Evolutionary conservation across 2,888 invertebrate species (phyloP), one percentile per base, ranked within the genome.

Genomic region (Parnassius smintheus): DNA sequence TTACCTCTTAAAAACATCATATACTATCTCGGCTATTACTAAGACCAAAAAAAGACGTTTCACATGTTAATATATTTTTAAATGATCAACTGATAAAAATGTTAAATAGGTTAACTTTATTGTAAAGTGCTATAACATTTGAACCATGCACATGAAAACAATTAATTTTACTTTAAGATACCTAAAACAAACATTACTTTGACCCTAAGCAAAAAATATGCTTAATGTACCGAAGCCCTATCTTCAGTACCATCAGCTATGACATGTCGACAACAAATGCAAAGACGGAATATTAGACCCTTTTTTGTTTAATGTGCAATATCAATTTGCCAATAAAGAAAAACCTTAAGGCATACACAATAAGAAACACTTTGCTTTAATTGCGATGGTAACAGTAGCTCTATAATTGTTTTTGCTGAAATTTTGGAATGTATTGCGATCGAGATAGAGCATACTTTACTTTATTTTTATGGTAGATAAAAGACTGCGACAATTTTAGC

Each of bases 201-300:
- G 44, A 50, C 41, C 1, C 46, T 9, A 11, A 45, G 52, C 59
- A 56, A 56, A 55, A 58, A 65, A 64, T 46, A 53, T 41, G 52
- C 46, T 46, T 66, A 62, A 70, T 54, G 69, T 64, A 62, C 65
- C 60, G 66, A 69, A 69, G 69, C 67, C 71, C 72, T 73, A 75
- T 72, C 70, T 72, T 68, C 69, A 65, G 53, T 42, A 41, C 44
- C 51, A 41, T 22, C 13, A 41, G 52, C 45, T 54, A 22, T 60
- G 68, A 70, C 71, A 73, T 73, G 74, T 71, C 71, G 73, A 70
- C 72, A 74, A 76, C 77, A 80, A 76, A 77, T 75, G 75, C 74
- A 71, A 73, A 74, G 76, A 77, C 76, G 75, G 76, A 80, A 78
- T 48, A 51, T 52, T 56, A 7, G 41, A 56, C 56, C 55, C 35